Evolutionary conservation across 2,113 vertebrate species (phyloP), one percentile per base, ranked within the genome.

Genomic region (Lophura nycthemera): DNA sequence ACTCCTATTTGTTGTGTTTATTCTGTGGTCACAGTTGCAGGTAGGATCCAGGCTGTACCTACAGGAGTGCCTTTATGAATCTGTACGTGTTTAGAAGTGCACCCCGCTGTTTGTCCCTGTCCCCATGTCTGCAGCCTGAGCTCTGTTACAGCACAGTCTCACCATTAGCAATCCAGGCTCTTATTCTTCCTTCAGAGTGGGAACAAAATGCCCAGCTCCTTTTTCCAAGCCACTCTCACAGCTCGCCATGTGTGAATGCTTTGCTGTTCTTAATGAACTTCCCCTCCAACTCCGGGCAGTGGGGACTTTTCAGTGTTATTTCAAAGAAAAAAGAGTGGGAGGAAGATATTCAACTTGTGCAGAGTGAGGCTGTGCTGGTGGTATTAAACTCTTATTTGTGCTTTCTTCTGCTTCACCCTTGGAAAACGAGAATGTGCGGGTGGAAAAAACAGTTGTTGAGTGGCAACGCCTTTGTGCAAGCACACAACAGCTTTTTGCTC

Each of bases 1-100:
- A 8, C 63, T 72, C 85, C 89, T 72, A 17, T 40, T 86, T 83
- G 83, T 91, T 57, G 8, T 78, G 80, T 95, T 97, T 95, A 54
- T 91, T 75, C 94, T 95, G 83, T 75, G 93, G 93, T 86, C 2
- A 3, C 84, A 2, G 4, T 13, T 86, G 65, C 82, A 18, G 3
- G 61, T 79, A 70, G 91, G 87, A 60, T 61, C 60, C 87, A 38
- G 82, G 57, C 89, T 90, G 75, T 67, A 43, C 91, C 69, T 78
- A 88, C 93, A 95, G 84, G 72, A 85, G 52, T 24, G 82, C 75
- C 89, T 85, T 91, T 89, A 52, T 83, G 45, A 29, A 5, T 77
- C 10, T 71, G 50, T 64, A 42, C 61, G 3, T 83, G 79, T 89
- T 43, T 67, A 64, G 77, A 81, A 59, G 38, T 8, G 69, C 47